Evolutionary conservation across 2,113 vertebrate genomes (phyloP).

Genomic region (Mesocricetus auratus): DNA sequence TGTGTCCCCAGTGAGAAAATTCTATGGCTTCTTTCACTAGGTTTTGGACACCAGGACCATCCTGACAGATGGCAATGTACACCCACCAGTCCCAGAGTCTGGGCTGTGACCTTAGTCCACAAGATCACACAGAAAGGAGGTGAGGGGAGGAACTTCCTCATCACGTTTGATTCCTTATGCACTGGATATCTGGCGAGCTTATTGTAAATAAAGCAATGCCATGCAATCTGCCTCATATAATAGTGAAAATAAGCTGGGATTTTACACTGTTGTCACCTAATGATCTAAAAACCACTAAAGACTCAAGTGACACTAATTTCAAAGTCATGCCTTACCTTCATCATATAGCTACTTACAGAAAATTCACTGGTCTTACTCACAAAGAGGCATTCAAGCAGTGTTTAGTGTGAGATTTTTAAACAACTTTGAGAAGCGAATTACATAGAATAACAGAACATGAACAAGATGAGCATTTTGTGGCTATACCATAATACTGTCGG

Average conservation of each 20-base stretch:
- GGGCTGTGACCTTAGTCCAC: constrained; percentile 73
- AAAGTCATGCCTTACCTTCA: constrained; percentile 51
- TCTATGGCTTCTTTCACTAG: constrained; percentile 81
- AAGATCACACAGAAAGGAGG: neutral
- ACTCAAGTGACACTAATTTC: constrained; percentile 62
- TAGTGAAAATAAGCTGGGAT: constrained; percentile 34
- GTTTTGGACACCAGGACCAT: constrained; percentile 79
- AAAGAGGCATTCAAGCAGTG: neutral
- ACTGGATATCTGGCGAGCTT: constrained; percentile 44
- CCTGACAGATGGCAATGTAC: constrained; percentile 79
- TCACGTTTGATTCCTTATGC: neutral
- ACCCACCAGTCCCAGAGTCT: constrained; percentile 66
- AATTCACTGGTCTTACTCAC: neutral
- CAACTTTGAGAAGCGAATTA: constrained; percentile 53
- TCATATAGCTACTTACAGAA: constrained; percentile 17
- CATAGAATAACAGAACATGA: neutral
- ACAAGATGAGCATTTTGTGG: neutral
- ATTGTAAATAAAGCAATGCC: constrained; percentile 23
- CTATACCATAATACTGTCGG: neutral
- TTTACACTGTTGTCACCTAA: constrained; percentile 47
- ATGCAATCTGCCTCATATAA: neutral
- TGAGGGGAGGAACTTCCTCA: neutral
- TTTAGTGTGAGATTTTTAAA: constrained; percentile 56
- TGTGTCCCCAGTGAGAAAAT: constrained; percentile 73
- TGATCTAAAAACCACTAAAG: constrained; percentile 48